Conservation (phyloP, 2,888 invertebrate genomes). For the Eueremaeus valkanovi region DNA sequence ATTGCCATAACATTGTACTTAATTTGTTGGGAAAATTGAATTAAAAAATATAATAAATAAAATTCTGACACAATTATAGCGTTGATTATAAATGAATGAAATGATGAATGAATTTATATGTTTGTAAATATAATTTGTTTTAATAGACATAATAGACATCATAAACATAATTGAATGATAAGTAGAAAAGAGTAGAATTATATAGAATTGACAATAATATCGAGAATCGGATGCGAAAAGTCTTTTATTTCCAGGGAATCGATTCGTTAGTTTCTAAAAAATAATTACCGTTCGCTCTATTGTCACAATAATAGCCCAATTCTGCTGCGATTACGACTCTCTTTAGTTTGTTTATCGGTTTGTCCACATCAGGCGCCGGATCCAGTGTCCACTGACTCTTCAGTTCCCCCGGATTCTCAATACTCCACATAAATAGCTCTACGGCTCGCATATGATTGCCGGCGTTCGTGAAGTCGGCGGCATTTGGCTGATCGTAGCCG, state of each 20-base stretch:
- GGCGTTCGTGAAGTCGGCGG: conserved; percentile 38
- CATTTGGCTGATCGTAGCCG: conserved; percentile 41
- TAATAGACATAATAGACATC: too few species aligned
- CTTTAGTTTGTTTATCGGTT: conserved; percentile 31
- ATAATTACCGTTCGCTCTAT: conserved; percentile 33
- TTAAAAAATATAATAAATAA: too few species aligned
- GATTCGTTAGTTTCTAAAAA: conserved; percentile 39
- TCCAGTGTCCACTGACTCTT: conserved; percentile 36
- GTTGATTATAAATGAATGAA: too few species aligned
- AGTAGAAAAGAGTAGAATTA: conserved; percentile 19
- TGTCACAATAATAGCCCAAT: conserved; percentile 38
- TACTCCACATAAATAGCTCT: conserved; percentile 39
- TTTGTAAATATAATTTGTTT: too few species aligned
- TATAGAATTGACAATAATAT: neutral
- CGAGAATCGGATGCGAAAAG: too few species aligned
- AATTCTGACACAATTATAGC: too few species aligned
- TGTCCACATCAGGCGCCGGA: conserved; percentile 33
- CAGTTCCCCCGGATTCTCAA: conserved; percentile 41
- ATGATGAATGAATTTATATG: too few species aligned
- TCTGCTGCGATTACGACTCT: conserved; percentile 35
- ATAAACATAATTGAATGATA: neutral
- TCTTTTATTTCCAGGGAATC: conserved; percentile 37
- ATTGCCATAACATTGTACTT: too few species aligned
- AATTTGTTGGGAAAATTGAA: too few species aligned
- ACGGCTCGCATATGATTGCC: conserved; percentile 37